phyloP scores from a whole-genome alignment of 2,113 vertebrate species.

The Probosciger aterrimus region DNA sequence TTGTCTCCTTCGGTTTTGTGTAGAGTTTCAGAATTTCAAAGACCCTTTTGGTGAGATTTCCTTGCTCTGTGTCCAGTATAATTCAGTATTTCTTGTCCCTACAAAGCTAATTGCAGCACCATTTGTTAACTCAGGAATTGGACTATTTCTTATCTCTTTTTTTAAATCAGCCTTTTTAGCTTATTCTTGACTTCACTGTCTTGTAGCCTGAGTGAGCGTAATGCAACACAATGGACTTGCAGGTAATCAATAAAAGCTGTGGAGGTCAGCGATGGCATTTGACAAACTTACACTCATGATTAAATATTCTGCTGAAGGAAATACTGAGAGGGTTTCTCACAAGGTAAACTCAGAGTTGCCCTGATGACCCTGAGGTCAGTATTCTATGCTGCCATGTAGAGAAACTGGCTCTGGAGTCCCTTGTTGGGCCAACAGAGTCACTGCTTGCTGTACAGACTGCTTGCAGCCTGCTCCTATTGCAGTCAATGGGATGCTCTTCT shows the following conservation, averaged over 20 bases:
- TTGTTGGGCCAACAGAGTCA: not conserved
- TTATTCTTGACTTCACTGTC: conserved; percentile 24
- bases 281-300: conserved; percentile 55
- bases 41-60: not conserved
- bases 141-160: conserved; percentile 36
- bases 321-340: conserved; percentile 4
- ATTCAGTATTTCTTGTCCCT: conserved; percentile 15
- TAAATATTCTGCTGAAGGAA: conserved; percentile 65
- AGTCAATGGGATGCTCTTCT: not conserved
- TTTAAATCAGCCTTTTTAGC: conserved; percentile 29
- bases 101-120: not conserved
- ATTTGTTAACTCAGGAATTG: not conserved
- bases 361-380: conserved; percentile 15
- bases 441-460: not conserved
- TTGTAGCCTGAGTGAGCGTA: conserved; percentile 42
- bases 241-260: conserved; percentile 67
- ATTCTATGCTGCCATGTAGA: not conserved
- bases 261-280: conserved; percentile 64
- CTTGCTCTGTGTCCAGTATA: not conserved
- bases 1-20: not conserved
- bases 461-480: not conserved
- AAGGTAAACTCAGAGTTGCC: conserved; percentile 11
- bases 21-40: conserved; percentile 1
- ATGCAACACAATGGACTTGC: conserved; percentile 61
- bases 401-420: not conserved